Conservation (phyloP, 2,888 invertebrate genomes). For the Tetheella fluctuosa region DNA sequence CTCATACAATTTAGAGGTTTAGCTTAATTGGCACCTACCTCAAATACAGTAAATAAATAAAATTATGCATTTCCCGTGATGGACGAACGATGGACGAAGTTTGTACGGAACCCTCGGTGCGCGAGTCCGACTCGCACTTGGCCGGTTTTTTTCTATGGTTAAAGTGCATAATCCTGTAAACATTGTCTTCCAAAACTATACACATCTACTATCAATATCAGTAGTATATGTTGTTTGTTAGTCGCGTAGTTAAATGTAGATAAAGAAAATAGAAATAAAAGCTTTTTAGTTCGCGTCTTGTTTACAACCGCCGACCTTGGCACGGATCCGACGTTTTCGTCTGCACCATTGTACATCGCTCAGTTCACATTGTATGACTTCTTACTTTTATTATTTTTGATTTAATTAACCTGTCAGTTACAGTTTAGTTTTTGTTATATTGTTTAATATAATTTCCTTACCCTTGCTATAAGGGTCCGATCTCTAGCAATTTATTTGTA, state of each 20-base stretch:
- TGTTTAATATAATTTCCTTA: no score
- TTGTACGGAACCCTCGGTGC: no score
- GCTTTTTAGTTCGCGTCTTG: constrained; percentile 1
- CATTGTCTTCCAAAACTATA: background rate
- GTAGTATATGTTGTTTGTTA: background rate
- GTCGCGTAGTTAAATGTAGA: constrained; percentile 1
- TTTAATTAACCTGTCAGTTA: background rate
- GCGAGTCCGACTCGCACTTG: no score
- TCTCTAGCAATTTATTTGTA: no score
- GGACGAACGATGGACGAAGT: no score
- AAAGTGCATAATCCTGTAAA: no score
- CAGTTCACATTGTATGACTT: constrained; percentile 4
- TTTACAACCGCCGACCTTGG: constrained; percentile 48
- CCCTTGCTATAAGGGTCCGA: no score
- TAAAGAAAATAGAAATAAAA: constrained; percentile 4
- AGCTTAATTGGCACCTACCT: no score
- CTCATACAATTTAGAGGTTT: no score
- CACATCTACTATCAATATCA: background rate
- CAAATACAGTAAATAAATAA: no score
- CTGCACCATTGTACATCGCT: constrained; percentile 7
- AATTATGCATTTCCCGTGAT: no score
- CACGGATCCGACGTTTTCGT: constrained; percentile 50
- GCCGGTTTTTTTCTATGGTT: no score
- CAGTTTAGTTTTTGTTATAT: background rate
- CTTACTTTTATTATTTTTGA: background rate